Conservation (phyloP, 2,888 invertebrate genomes). For the Campoplex capitator region DNA sequence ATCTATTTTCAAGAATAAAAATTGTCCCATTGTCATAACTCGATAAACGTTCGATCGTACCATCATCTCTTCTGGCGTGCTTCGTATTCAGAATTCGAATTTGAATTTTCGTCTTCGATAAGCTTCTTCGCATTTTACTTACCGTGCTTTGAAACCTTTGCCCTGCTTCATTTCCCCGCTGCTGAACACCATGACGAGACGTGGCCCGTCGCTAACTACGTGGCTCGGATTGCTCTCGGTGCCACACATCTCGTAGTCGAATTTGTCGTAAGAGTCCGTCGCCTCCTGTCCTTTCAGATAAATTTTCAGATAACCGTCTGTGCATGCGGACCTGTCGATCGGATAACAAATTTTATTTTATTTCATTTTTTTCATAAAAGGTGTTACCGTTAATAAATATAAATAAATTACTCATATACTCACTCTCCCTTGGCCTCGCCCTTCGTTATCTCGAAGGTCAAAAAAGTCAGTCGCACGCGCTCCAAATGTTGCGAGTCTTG, state of each 20-base stretch:
- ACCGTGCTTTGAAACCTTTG: conserved; percentile 95
- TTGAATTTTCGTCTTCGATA: too few species aligned
- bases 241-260: conserved; percentile 97
- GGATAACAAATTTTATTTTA: neutral
- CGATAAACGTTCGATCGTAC: neutral
- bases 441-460: conserved; percentile 95
- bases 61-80: neutral
- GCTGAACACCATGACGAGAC: conserved; percentile 97
- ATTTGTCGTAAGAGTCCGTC: conserved; percentile 96
- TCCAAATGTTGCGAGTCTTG: conserved; percentile 98
- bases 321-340: conserved; percentile 87
- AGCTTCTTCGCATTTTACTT: conserved; percentile 37
- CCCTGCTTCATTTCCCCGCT: conserved; percentile 94
- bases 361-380: too few species aligned
- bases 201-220: conserved; percentile 95
- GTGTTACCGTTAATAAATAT: too few species aligned
- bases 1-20: conserved; percentile 76
- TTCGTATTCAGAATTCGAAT: neutral
- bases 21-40: neutral
- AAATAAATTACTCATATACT: conserved; percentile 83
- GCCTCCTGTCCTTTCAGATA: conserved; percentile 97
- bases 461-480: conserved; percentile 95
- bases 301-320: conserved; percentile 95
- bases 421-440: conserved; percentile 92
- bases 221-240: conserved; percentile 90